These are phyloP conservation scores for Blennius ocellaris DNA, from an alignment of 2,113 vertebrate species.

Conservation along the genomic window DNA sequence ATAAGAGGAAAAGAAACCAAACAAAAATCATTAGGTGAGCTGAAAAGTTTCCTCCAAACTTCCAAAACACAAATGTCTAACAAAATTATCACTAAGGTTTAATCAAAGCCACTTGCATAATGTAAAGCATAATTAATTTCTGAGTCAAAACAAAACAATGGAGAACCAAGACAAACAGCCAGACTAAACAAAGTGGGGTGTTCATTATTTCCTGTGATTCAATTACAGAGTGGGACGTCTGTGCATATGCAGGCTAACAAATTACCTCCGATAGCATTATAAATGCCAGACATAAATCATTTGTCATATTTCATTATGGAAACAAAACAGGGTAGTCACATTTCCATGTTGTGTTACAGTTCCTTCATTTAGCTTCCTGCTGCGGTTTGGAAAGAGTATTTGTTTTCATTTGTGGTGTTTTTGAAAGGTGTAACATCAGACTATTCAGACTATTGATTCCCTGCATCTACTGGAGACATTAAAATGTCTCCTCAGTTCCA, in stretches of 20 bases:
- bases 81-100: constrained; percentile 50
- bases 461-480: too few species aligned
- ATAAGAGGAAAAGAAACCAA: too few species aligned
- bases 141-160: constrained; percentile 55
- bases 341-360: constrained; percentile 49
- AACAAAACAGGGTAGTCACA: constrained; percentile 59
- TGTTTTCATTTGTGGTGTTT: background rate
- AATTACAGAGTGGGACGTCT: constrained; percentile 74
- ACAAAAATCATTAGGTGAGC: background rate
- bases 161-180: constrained; percentile 72
- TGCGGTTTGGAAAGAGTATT: background rate
- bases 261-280: constrained; percentile 74
- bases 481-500: too few species aligned
- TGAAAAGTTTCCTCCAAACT: constrained; percentile 3
- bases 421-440: background rate
- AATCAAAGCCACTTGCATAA: constrained; percentile 59
- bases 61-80: constrained; percentile 22
- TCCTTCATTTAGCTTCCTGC: constrained; percentile 6
- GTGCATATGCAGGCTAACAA: constrained; percentile 66
- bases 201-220: constrained; percentile 80
- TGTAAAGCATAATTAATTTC: constrained; percentile 58
- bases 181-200: constrained; percentile 65
- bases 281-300: constrained; percentile 79
- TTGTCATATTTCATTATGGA: constrained; percentile 73
- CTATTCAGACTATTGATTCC: too few species aligned